Percentiles rank a stretch among this genome's conserved stretches.
Evolutionary conservation across 53 echinoderm and acorn worm genomes (phyloP).

Genomic region (Mesocentrotus franciscanus): DNA sequence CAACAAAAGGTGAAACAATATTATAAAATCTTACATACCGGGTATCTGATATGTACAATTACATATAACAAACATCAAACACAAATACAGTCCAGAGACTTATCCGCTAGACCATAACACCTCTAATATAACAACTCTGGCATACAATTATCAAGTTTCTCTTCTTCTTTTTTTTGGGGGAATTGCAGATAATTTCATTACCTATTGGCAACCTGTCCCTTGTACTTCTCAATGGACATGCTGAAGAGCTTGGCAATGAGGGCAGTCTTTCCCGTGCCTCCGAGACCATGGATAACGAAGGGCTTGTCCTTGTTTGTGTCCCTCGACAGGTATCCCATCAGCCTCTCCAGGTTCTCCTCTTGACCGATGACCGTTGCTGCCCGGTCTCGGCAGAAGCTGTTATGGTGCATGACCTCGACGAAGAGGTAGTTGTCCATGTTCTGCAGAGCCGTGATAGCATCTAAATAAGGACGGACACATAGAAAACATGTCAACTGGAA

Average conservation of each 20-base stretch:
- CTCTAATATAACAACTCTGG: no score
- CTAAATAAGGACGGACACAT: constrained; percentile 47
- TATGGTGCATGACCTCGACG: constrained; percentile 83
- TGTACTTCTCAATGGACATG: constrained; percentile 70
- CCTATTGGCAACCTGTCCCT: constrained; percentile 27
- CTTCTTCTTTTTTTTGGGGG: no score
- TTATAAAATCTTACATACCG: no score
- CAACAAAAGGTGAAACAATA: neutral
- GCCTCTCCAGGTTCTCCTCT: constrained; percentile 70
- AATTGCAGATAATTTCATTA: neutral
- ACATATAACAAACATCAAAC: no score
- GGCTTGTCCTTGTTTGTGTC: constrained; percentile 39
- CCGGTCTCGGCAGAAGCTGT: constrained; percentile 84
- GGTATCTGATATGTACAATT: no score
- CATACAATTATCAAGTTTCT: no score
- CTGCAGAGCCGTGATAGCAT: constrained; percentile 69
- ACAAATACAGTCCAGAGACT: no score
- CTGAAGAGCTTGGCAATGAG: constrained; percentile 81
- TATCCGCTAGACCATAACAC: no score
- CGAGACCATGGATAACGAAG: constrained; percentile 85
- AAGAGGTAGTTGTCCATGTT: constrained; percentile 78
- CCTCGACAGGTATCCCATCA: constrained; percentile 68
- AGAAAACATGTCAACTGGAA: neutral
- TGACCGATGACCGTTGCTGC: constrained; percentile 84
- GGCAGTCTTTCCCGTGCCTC: constrained; percentile 91